Base-by-base conservation (phyloP, 2,113 vertebrate species). In the Phodopus roborovskii region DNA sequence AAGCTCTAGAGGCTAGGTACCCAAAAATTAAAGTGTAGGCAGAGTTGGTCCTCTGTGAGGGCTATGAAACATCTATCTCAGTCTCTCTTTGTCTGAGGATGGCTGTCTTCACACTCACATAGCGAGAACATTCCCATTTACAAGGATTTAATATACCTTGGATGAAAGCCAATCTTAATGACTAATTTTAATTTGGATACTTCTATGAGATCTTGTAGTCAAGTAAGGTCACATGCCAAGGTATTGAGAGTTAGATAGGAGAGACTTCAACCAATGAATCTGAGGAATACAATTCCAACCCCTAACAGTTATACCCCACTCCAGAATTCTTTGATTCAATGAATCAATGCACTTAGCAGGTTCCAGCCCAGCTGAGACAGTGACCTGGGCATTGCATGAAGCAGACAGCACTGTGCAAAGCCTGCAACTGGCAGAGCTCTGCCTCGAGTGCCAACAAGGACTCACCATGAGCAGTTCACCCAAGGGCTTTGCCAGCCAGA, bases 341-440 rank as follows among this genome's bases (percentile, higher is more conserved):
- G 5, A 4, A 6, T 70, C 50, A 19, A 11, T 62, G 48, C 28
- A 16, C 28, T 90, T n/a, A n/a, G 22, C 33, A 68, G 66, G 50
- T 28, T 30, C 88, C 56, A 30, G 60, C 39, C 56, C 64, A 1
- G 12, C 33, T 22, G 71, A 84, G 66, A 30, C 6, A 66, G 66
- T n/a, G 58, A 16, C 42, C 26, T 0, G 0, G 45, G 50, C 15
- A 24, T 53, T 3, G 4, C 26, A 60, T n/a, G 11, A 12, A 56
- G 28, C 75, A 24, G 50, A 20, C 7, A 39, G 16, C 6, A 0
- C 48, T 45, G 24, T 10, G 11, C 39, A 30, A 64, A 89, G 22
- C 19, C 5, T 0, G 56, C 24, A 45, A 9, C 70, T 79, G 62
- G n/a, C n/a, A 58, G 53, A 50, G 50, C 50, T 45, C 10, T 11